Evolutionary conservation across 1,140 invertebrate species (phyloP), one percentile per base, ranked within the genome.

Genomic region (Drosophila tani): DNA sequence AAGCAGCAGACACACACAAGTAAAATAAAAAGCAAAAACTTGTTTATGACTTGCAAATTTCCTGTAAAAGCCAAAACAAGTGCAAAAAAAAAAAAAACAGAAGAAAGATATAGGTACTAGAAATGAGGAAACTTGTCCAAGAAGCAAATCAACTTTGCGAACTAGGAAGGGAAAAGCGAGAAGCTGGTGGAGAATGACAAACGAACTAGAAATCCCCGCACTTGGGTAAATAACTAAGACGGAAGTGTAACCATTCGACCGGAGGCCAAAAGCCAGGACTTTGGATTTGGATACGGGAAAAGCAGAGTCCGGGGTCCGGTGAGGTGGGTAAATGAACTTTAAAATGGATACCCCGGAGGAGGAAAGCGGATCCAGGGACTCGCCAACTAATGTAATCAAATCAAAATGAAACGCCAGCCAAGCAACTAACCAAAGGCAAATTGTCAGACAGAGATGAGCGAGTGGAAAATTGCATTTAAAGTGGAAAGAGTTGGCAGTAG

Each of bases 11-110:
- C 60, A 79, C 64, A 69, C 60, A 79, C 66, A 85, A 81, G 75
- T 78, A 84, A 79, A 79, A 73, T 63, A 88, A 84, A 81, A 84
- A 90, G 85, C 59, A 90, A 88, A 88, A 88, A 88, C 85, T 88
- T 88, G 85, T 90, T 88, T 88, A 88, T 88, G 84, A 88, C 84
- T 88, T 88, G 84, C 85, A 90, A 88, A 88, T 88, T 75, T 88
- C 68, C 64, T 70, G 83, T 83, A 78, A 78, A 80, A 82, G 83
- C 79, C 82, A 59, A 82, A 81, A 85, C 55, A 79, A 81, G 65
- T 81, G 73, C 70, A 85, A 55, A 47, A 51, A 32, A 32, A 57
- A 76, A 38, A 78, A 49, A 19, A 50, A 50, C 17, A 24, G 50
- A 17, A 19, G 19, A 32, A 55, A 45, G 51, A 76, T 59, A 47